Evolutionary conservation across 2,888 invertebrate genomes (phyloP).

Genomic region (Tenthredo livida): DNA sequence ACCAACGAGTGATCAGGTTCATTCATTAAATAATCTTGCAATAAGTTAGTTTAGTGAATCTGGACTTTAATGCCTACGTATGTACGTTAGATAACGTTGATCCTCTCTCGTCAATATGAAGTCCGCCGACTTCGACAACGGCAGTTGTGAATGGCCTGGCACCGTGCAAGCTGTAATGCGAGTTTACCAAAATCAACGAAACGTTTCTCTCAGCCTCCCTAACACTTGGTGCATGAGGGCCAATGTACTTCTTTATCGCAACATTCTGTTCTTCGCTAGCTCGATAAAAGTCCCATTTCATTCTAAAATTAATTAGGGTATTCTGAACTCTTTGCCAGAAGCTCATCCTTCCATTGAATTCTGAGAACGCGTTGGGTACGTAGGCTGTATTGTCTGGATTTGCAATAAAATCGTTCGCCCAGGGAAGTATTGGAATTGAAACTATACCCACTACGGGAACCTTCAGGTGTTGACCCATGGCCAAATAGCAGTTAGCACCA

Average conservation of each 20-base stretch:
- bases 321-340: slow-evolving; percentile 66
- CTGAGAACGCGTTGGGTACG: slow-evolving; percentile 57
- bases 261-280: slow-evolving; percentile 61
- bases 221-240: slow-evolving; percentile 71
- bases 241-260: slow-evolving; percentile 63
- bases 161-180: slow-evolving; percentile 78
- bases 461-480: slow-evolving; percentile 58
- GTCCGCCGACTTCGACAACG: slow-evolving; percentile 80
- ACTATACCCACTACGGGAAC: slow-evolving; percentile 60
- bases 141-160: slow-evolving; percentile 77
- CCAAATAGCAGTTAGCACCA: slow-evolving; percentile 64
- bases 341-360: slow-evolving; percentile 42
- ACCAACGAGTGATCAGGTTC: not conserved
- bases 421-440: slow-evolving; percentile 58
- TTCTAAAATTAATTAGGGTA: slow-evolving; percentile 22
- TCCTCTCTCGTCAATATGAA: slow-evolving; percentile 77
- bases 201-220: slow-evolving; percentile 77
- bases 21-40: not conserved
- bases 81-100: not conserved
- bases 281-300: slow-evolving; percentile 43
- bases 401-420: slow-evolving; percentile 59
- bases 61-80: not conserved
- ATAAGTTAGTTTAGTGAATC: not conserved
- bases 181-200: slow-evolving; percentile 79
- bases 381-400: slow-evolving; percentile 63